These are phyloP conservation scores for Scrobipalpa atriplicella DNA, from an alignment of 2,888 invertebrate species.

Conservation along the genomic window DNA sequence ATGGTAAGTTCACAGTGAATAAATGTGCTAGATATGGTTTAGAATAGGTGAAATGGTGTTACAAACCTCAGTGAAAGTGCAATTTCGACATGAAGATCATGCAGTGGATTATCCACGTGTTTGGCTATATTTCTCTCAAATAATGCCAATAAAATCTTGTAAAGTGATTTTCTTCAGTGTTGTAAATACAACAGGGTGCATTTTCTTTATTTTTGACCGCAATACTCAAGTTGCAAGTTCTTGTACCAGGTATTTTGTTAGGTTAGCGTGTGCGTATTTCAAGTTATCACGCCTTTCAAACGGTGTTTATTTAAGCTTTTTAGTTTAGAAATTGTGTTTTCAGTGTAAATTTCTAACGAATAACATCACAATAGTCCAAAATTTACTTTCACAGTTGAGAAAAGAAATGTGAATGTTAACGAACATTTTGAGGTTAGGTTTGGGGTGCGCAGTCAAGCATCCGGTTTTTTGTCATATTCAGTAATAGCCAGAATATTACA, in stretches of 20 bases:
- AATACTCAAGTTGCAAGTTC: background rate
- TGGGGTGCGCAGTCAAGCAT: background rate
- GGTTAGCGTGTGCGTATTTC: slow-evolving; percentile 5
- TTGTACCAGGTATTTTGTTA: background rate
- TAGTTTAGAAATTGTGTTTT: background rate
- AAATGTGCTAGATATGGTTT: slow-evolving; percentile 42
- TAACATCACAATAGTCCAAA: background rate
- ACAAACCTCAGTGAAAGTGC: slow-evolving; percentile 53
- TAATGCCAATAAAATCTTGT: slow-evolving; percentile 33
- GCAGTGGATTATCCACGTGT: slow-evolving; percentile 48
- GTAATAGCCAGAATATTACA: background rate
- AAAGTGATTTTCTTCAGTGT: slow-evolving; percentile 33
- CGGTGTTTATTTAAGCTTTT: slow-evolving; percentile 10
- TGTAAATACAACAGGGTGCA: background rate
- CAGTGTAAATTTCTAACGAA: background rate
- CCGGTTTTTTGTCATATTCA: background rate
- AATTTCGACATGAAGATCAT: slow-evolving; percentile 16
- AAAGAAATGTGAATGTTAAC: background rate
- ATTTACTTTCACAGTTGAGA: background rate
- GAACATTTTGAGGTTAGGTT: slow-evolving; percentile 15
- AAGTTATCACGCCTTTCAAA: background rate
- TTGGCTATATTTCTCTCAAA: slow-evolving; percentile 39
- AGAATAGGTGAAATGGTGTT: slow-evolving; percentile 42
- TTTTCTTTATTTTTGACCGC: background rate
- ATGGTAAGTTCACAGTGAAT: slow-evolving; percentile 68